Conservation (phyloP, 92 coral and sea anemone genomes). For the Phenganax stokvisi region DNA sequence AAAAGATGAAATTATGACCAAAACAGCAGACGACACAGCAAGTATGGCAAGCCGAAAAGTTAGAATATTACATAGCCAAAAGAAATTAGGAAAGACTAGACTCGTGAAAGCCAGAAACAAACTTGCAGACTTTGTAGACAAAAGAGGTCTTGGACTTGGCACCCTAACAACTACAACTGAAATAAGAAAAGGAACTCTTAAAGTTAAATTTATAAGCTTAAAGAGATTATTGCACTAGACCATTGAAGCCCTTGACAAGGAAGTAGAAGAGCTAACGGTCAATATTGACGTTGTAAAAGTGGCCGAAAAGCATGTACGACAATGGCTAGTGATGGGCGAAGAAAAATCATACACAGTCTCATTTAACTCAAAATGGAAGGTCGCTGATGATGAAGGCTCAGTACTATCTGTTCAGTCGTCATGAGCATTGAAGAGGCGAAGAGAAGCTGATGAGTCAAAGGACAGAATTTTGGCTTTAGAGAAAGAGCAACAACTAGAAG, state of each 20-base stretch:
- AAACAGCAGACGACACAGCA: background rate
- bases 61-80: background rate
- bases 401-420: background rate
- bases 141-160: background rate
- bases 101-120: constrained; percentile 1
- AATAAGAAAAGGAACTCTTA: background rate
- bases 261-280: background rate
- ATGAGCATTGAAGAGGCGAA: background rate
- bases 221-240: background rate
- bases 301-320: background rate
- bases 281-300: background rate
- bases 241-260: background rate
- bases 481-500: constrained; percentile 5
- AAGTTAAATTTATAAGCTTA: background rate
- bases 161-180: background rate
- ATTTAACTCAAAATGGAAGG: background rate
- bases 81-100: constrained; percentile 5
- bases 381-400: background rate
- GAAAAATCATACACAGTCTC: background rate
- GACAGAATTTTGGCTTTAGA: background rate
- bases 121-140: background rate
- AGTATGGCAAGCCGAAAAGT: constrained; percentile 1
- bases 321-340: background rate
- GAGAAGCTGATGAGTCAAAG: background rate
- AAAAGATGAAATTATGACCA: background rate